These are phyloP conservation scores for Caenorhabditis remanei DNA, from an alignment of 1,140 invertebrate species.

Conservation along the genomic window DNA sequence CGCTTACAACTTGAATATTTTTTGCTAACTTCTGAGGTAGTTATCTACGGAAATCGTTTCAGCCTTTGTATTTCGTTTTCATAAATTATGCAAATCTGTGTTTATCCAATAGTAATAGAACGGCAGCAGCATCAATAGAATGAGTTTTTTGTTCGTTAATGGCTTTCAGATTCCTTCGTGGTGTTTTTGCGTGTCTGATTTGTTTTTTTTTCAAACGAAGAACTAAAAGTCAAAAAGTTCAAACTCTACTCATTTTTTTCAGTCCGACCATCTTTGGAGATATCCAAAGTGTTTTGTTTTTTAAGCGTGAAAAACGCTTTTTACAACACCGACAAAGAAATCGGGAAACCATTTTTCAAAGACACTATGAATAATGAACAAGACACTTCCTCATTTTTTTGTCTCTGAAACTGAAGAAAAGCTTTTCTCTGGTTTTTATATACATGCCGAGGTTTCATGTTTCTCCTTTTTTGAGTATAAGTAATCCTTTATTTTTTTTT, in stretches of 20 bases:
- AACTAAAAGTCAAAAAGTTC: background rate
- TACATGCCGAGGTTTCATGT: too few species aligned
- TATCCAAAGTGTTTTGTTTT: background rate
- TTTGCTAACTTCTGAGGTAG: background rate
- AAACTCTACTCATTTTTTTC: background rate
- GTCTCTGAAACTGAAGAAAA: background rate
- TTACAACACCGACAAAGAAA: background rate
- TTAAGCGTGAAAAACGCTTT: background rate
- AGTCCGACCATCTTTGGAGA: too few species aligned
- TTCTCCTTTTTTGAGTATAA: too few species aligned
- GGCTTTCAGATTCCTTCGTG: background rate
- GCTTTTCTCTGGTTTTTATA: background rate
- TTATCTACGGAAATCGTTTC: background rate
- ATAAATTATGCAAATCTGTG: constrained; percentile 38
- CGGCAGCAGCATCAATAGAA: background rate
- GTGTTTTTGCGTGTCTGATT: background rate
- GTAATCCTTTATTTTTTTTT: too few species aligned
- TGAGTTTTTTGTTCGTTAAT: background rate
- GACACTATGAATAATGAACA: constrained; percentile 13
- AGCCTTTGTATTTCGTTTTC: constrained; percentile 21
- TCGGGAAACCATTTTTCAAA: constrained; percentile 5
- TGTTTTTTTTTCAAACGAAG: background rate
- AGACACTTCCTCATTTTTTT: background rate
- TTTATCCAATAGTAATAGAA: background rate
- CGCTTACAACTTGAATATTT: background rate